Percentiles rank a stretch among this genome's conserved stretches.
These are phyloP conservation scores for Hippopotamyrus pictus DNA, from an alignment of 2,797 vertebrate species.

Conservation along the genomic window DNA sequence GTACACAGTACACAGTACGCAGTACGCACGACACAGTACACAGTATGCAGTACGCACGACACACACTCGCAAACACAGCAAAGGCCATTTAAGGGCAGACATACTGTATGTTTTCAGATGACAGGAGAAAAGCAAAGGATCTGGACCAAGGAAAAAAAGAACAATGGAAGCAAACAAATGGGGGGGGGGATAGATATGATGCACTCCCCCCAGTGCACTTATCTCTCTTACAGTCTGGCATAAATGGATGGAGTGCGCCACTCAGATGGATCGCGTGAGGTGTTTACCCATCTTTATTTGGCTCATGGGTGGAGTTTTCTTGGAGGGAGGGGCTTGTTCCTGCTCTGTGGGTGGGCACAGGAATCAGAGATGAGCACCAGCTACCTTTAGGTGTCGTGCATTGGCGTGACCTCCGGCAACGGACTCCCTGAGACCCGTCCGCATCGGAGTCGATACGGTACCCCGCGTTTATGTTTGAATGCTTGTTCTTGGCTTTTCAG, in stretches of 20 bases:
- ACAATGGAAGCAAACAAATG: background rate
- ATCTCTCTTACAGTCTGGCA: background rate
- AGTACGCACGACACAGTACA: too few relatives aligned
- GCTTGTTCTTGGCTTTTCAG: constrained; percentile 55
- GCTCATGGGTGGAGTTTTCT: background rate
- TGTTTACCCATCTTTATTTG: constrained; percentile 12
- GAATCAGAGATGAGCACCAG: constrained; percentile 28
- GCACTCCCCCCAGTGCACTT: background rate
- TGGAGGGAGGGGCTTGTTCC: constrained; percentile 14
- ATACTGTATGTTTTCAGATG: background rate
- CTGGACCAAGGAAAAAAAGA: background rate
- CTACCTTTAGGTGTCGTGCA: constrained; percentile 42
- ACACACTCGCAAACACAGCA: background rate
- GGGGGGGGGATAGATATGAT: background rate
- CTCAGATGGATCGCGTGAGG: background rate
- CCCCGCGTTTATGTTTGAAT: constrained; percentile 47
- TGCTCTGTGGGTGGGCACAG: constrained; percentile 53
- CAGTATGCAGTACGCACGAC: background rate
- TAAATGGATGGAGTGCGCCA: background rate
- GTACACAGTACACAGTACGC: too few relatives aligned
- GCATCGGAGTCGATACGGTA: constrained; percentile 46
- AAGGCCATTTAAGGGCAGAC: background rate
- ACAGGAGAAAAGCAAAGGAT: background rate
- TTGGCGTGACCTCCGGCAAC: constrained; percentile 38
- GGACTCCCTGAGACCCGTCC: constrained; percentile 49